Evolutionary conservation across 2,797 vertebrate species (phyloP).

Genomic region (Silurus lanzhouensis): DNA sequence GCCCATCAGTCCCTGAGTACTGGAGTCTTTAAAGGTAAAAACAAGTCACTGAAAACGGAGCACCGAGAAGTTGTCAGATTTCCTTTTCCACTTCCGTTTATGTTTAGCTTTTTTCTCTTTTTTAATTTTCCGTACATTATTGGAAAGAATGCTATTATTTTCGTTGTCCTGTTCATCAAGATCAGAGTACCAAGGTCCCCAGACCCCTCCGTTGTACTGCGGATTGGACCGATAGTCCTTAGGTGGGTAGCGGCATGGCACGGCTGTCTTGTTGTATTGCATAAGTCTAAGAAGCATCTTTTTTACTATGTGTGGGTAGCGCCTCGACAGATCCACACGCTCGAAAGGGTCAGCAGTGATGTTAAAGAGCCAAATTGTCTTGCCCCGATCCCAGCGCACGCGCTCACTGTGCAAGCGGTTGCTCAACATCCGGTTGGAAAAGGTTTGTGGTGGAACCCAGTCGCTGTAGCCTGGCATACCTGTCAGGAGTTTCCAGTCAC

Average conservation of each 20-base stretch:
- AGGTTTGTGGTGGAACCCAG: slow-evolving; percentile 96
- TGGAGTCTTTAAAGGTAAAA: slow-evolving; percentile 42
- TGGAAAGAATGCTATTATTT: slow-evolving; percentile 69
- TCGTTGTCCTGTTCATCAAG: slow-evolving; percentile 75
- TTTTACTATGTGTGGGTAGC: slow-evolving; percentile 87
- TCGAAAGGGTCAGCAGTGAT: slow-evolving; percentile 94
- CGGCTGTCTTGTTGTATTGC: slow-evolving; percentile 88
- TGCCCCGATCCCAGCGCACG: slow-evolving; percentile 82
- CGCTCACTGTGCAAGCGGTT: slow-evolving; percentile 91
- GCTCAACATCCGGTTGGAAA: slow-evolving; percentile 82
- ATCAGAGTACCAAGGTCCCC: slow-evolving; percentile 95
- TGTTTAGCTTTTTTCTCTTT: slow-evolving; percentile 68
- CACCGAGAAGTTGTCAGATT: slow-evolving; percentile 49
- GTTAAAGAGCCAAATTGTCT: slow-evolving; percentile 96
- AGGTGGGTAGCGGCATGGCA: slow-evolving; percentile 90
- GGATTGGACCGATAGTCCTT: slow-evolving; percentile 95
- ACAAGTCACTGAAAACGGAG: background rate
- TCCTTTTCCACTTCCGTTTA: slow-evolving; percentile 69
- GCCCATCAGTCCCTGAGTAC: slow-evolving; percentile 72
- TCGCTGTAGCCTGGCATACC: slow-evolving; percentile 92
- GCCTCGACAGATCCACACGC: slow-evolving; percentile 86
- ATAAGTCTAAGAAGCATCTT: slow-evolving; percentile 85
- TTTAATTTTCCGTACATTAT: slow-evolving; percentile 70
- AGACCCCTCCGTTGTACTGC: slow-evolving; percentile 91
- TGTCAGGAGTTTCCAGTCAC: slow-evolving; percentile 94